A percentile compares a stretch with the other conserved stretches of the same genome.
Evolutionary conservation across 2,888 invertebrate genomes (phyloP).

Genomic region (Drosophila pseudotalamancana): DNA sequence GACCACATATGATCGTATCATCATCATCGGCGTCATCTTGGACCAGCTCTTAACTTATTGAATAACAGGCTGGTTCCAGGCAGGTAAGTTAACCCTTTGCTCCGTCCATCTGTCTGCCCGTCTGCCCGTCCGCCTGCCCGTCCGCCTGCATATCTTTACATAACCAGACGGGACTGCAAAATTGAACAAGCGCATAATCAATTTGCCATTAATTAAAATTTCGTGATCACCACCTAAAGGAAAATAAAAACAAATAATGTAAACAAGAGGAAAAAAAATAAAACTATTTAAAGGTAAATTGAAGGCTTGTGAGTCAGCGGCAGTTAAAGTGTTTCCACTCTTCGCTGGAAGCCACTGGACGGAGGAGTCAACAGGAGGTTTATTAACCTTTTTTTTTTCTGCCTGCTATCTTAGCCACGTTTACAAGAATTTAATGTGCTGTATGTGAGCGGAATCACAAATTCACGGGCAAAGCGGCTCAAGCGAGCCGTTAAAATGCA

Average conservation of each 20-base stretch:
- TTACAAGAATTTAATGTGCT: conserved; percentile 69
- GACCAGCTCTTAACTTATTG: conserved; percentile 53
- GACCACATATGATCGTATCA: conserved; percentile 16
- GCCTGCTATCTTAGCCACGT: conserved; percentile 66
- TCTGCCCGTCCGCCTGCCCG: conserved; percentile 37
- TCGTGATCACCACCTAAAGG: conserved; percentile 36
- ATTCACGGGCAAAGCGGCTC: conserved; percentile 33
- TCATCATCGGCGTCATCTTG: conserved; percentile 20
- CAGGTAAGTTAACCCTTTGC: conserved; percentile 43
- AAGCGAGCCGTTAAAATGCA: conserved; percentile 60
- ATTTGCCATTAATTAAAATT: conserved; percentile 69
- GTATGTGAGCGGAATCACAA: conserved; percentile 53
- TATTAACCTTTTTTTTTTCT: conserved; percentile 65
- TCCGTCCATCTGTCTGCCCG: conserved; percentile 8
- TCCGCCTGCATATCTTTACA: conserved; percentile 64
- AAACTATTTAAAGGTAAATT: conserved; percentile 37
- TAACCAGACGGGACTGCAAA: conserved; percentile 59
- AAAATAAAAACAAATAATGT: conserved; percentile 1
- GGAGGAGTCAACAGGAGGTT: conserved; percentile 54
- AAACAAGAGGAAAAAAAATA: conserved; percentile 14
- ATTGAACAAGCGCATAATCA: conserved; percentile 61
- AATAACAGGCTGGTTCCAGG: conserved; percentile 60
- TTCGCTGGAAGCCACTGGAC: conserved; percentile 47
- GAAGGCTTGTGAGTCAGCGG: conserved; percentile 43
- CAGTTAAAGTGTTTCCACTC: conserved; percentile 32